A percentile compares a stretch with the other conserved stretches of the same genome.
Evolutionary conservation across 2,113 vertebrate genomes (phyloP).

Genomic region (Melanostigma gelatinosum): DNA sequence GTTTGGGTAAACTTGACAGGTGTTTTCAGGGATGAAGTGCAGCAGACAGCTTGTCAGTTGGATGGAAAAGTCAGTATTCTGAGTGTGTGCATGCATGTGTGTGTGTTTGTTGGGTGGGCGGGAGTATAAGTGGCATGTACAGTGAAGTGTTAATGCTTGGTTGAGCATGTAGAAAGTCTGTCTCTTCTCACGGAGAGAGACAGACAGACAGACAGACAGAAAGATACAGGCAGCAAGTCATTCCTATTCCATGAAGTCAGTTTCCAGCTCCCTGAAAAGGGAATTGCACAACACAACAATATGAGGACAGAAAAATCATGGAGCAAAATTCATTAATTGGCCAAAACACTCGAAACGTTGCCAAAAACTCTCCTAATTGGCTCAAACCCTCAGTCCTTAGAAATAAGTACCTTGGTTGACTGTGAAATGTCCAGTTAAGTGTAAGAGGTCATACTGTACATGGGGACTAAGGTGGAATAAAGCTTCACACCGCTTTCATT

Average conservation of each 20-base stretch:
- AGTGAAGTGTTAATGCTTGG: constrained; percentile 61
- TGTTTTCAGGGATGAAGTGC: constrained; percentile 64
- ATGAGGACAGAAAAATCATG: not conserved
- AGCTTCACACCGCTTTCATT: not conserved
- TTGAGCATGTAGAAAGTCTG: constrained; percentile 57
- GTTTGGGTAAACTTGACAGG: constrained; percentile 55
- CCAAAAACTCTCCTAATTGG: not conserved
- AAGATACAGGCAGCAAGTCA: constrained; percentile 13
- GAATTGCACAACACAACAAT: not conserved
- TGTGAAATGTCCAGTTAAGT: not conserved
- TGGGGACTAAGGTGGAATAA: not conserved
- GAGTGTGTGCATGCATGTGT: constrained; percentile 18
- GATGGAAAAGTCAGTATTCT: constrained; percentile 51
- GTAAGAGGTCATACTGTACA: not conserved
- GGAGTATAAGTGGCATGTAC: constrained; percentile 48
- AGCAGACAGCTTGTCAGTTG: constrained; percentile 69
- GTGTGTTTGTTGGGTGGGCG: constrained; percentile 17
- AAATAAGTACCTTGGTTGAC: constrained; percentile 1
- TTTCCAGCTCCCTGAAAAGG: not conserved
- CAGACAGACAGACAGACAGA: constrained; percentile 10
- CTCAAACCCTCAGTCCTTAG: not conserved
- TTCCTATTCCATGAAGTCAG: constrained; percentile 2
- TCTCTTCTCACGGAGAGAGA: constrained; percentile 33
- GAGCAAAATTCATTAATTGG: not conserved
- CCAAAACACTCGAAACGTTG: not conserved